Base-by-base conservation (phyloP, 2,113 vertebrate genomes). In the Aphyosemion australe region DNA sequence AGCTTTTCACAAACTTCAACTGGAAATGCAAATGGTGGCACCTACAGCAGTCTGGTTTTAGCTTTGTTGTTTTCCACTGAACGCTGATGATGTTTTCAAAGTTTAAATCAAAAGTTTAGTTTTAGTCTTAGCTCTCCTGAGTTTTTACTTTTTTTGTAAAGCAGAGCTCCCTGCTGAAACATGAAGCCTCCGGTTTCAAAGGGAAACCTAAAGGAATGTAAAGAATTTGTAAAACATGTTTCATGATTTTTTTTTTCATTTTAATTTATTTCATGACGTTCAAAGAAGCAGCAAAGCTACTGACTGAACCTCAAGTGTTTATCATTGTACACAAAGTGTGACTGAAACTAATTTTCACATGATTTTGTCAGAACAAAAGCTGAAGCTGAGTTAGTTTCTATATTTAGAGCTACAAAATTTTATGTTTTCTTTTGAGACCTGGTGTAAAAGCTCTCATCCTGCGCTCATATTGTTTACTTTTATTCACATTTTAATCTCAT, bases 1-100 rank as follows among this genome's bases (percentile, higher is more conserved):
- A 13, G 54, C 53, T 62, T 37, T 81, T 80, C 64, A 72, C 71
- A 59, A 77, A 78, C 67, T 51, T 72, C 34, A 18, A 55, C 86
- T 85, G 71, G 74, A 68, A 74, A 79, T 84, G 82, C 84, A 87
- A 88, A 87, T 62, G 59, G 63, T 61, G 55, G 61, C 66, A 61
- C 58, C 58, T 66, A 75, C 70, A 26, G 21, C 21, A 26, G 21
- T 26, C 21, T 26, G 21, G 4, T 26, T 26, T 26, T 12, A 70
- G 52, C 21, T 10, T 12, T 26, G 43, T 41, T 21, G 43, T 5
- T 6, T 51, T 63, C 52, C 1, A 63, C 34, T 1, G 6, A 37
- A 8, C 34, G 1, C 6, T 37, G 9, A 9, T 4, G 34, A 37
- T 37, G 9, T 37, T 37, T 37, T 37, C 34, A 8, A 6, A 37